Percentiles rank a stretch among this genome's conserved stretches.
Evolutionary conservation across 2,797 vertebrate species (phyloP).

Genomic region (Argentina silus): DNA sequence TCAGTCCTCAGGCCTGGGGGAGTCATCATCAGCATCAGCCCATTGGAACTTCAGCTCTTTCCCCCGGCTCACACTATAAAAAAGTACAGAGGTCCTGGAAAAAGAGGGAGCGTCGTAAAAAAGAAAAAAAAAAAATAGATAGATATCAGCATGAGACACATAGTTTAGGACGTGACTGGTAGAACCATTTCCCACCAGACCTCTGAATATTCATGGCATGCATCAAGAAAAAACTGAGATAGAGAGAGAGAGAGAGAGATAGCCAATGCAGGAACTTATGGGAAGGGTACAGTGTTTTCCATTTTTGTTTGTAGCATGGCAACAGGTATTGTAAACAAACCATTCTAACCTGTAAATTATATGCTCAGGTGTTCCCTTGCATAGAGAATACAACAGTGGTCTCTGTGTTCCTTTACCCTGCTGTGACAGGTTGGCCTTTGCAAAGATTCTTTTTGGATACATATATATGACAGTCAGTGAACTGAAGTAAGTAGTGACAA

Average conservation of each 20-base stretch:
- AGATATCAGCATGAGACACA: background rate
- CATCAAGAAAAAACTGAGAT: background rate
- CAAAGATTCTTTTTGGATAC: background rate
- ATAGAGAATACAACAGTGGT: no score
- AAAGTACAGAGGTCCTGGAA: background rate
- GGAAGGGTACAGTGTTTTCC: no score
- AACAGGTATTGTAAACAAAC: background rate
- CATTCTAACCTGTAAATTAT: background rate
- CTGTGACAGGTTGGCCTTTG: background rate
- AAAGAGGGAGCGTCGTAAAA: background rate
- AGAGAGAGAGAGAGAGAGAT: background rate
- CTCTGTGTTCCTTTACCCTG: background rate
- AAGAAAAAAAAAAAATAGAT: no score
- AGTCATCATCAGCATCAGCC: constrained; percentile 12
- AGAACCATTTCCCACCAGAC: background rate
- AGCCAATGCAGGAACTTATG: background rate
- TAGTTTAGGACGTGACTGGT: background rate
- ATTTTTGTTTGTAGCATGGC: background rate
- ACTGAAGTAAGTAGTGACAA: background rate
- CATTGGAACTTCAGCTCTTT: background rate
- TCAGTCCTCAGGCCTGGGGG: constrained; percentile 1
- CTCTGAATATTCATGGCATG: background rate
- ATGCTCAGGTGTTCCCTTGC: no score
- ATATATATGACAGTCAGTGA: background rate
- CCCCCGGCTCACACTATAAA: background rate